Percentiles rank a stretch among this genome's conserved stretches.
Evolutionary conservation across 2,797 vertebrate genomes (phyloP).

Genomic region (Acrossocheilus fasciatus): DNA sequence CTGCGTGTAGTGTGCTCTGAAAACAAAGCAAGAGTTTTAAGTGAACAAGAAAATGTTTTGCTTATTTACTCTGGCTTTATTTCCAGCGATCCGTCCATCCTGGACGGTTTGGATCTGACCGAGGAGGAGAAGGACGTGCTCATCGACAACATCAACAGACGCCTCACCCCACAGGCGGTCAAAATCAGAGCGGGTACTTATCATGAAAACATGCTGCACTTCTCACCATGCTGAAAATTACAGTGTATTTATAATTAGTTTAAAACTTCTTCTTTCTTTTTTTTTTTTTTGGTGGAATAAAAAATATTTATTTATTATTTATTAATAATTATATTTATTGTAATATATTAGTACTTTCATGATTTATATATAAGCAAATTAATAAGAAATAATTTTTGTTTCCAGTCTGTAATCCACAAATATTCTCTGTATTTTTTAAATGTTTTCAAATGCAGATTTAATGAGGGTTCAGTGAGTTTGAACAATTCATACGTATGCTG

Average conservation of each 20-base stretch:
- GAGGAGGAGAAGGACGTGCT: constrained; percentile 91
- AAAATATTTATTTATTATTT: neutral
- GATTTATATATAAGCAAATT: too few relatives aligned
- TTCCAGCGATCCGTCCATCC: constrained; percentile 90
- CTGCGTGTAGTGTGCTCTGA: too few relatives aligned
- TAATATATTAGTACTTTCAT: neutral
- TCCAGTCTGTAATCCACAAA: neutral
- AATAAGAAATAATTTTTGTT: too few relatives aligned
- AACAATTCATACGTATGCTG: neutral
- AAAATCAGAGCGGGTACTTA: constrained; percentile 94
- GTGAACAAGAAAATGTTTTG: neutral
- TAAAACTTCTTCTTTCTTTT: neutral
- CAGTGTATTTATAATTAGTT: neutral
- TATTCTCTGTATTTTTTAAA: too few relatives aligned
- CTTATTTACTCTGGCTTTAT: neutral
- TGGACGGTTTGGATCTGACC: constrained; percentile 92
- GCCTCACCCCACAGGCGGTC: constrained; percentile 97
- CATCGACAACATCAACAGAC: constrained; percentile 98
- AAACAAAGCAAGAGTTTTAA: neutral
- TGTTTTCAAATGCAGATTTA: neutral
- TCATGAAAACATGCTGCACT: neutral
- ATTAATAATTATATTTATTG: neutral
- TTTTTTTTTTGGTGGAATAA: too few relatives aligned
- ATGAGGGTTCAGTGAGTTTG: neutral
- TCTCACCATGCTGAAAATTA: neutral